Base-by-base conservation (phyloP, 2,113 vertebrate genomes). In the Mandrillus leucophaeus region DNA sequence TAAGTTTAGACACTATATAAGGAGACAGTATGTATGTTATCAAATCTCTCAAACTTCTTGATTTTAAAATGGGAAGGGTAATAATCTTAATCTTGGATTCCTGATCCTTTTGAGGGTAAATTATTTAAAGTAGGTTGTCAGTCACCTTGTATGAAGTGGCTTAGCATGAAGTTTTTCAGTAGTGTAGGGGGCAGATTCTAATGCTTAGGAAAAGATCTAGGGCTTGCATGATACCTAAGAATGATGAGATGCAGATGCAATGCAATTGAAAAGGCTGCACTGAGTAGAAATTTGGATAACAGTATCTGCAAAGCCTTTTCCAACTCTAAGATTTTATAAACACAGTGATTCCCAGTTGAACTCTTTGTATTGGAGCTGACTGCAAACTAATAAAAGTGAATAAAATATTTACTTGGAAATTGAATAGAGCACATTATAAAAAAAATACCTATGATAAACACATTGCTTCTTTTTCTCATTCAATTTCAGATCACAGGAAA, bases 51-150 rank as follows among this genome's bases (percentile, higher is more conserved):
- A 92, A 12, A 35, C 40, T 38, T 80, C 27, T 64, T 93, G 6
- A 14, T 93, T 89, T 85, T 81, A 85, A 85, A 94, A 86, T 82
- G 25, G 5, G 38, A 96, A 57, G 43, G 12, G 30, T 90, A 87
- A 45, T n/a, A 48, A 75, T 89, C 30, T 96, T 90, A 92, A 59
- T 38, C 2, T 38, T 20, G 18, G 30, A 72, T 23, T 6, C 0
- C 13, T 16, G 43, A 32, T n/a, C 6, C 45, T 85, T 70, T 78
- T 13, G 10, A 73, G 27, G 38, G 12, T 66, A 50, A 50, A 59
- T 79, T 55, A 27, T 45, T 83, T 48, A 48, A 91, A 82, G 25
- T 27, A 92, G 23, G 4, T 64, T 40, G 25, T 48, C 8, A 25
- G 1, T 90, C 38, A 73, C 10, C 23, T 4, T 17, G 10, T 20